A percentile compares a stretch with the other conserved stretches of the same genome.
Evolutionary conservation across 2,797 vertebrate species (phyloP).

Genomic region (Rhabdophis nuchalis): DNA sequence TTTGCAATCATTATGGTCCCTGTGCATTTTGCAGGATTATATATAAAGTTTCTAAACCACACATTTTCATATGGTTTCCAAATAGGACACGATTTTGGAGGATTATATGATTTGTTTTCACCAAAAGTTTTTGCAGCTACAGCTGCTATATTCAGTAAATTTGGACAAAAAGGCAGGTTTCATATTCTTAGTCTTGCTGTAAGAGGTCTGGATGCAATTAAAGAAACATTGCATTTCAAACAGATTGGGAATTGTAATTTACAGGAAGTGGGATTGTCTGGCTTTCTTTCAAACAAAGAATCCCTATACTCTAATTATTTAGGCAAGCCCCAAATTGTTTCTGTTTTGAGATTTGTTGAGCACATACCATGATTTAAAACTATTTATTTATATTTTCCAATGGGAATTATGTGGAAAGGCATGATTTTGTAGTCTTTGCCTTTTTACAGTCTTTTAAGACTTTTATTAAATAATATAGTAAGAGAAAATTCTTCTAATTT

Average conservation of each 20-base stretch:
- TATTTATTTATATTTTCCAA: conserved; percentile 36
- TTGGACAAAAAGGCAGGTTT: conserved; percentile 24
- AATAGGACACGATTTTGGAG: neutral
- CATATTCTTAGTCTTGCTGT: conserved; percentile 17
- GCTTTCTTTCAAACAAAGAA: neutral
- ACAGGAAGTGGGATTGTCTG: neutral
- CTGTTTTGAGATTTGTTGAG: conserved; percentile 18
- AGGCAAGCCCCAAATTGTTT: conserved; percentile 19
- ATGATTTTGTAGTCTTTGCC: conserved; percentile 17
- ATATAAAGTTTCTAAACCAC: conserved; percentile 26
- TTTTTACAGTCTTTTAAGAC: conserved; percentile 50
- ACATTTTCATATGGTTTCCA: neutral
- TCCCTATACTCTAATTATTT: conserved; percentile 7
- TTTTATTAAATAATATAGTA: conserved; percentile 59
- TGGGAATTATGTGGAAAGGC: conserved; percentile 16
- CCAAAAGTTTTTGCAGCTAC: conserved; percentile 20
- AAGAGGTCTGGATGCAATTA: conserved; percentile 16
- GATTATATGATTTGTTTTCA: conserved; percentile 29
- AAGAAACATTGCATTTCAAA: conserved; percentile 5
- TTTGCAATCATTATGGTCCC: neutral
- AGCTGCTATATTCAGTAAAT: conserved; percentile 6
- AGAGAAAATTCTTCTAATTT: conserved; percentile 53
- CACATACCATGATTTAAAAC: conserved; percentile 32
- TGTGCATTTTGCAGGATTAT: neutral
- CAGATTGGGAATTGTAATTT: neutral